Conservation (phyloP, 2,888 invertebrate species). For the Eristalinus aeneus region DNA sequence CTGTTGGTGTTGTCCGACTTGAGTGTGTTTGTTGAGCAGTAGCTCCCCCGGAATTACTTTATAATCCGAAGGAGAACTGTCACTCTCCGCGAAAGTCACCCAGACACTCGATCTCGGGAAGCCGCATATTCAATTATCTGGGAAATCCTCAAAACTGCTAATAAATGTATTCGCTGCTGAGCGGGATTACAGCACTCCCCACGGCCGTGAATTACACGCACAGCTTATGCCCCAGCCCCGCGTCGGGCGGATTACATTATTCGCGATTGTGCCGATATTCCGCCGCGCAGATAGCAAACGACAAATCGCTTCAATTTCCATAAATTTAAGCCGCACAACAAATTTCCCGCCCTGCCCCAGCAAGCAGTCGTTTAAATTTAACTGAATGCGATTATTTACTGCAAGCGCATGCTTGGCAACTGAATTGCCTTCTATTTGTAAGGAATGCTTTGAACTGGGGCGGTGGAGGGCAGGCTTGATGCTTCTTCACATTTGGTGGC, state of each 20-base stretch:
- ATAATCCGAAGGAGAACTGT: too few species aligned
- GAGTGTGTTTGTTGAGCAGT: background rate
- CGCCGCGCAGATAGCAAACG: slow-evolving; percentile 9
- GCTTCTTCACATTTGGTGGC: background rate
- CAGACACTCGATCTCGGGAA: background rate
- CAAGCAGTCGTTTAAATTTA: slow-evolving; percentile 30
- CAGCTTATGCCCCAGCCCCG: background rate
- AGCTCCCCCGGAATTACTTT: background rate
- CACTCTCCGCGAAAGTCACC: background rate
- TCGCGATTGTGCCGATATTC: slow-evolving; percentile 36
- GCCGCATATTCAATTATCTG: slow-evolving; percentile 13
- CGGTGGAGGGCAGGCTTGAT: background rate
- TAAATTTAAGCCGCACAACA: slow-evolving; percentile 35
- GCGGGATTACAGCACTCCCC: background rate
- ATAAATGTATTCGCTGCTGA: slow-evolving; percentile 3
- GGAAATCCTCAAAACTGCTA: slow-evolving; percentile 18
- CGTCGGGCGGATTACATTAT: slow-evolving; percentile 2
- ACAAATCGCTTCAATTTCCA: slow-evolving; percentile 47
- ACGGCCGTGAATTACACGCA: background rate
- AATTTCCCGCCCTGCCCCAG: slow-evolving; percentile 1
- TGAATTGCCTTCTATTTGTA: slow-evolving; percentile 15
- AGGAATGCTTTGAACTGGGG: too few species aligned
- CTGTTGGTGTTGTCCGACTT: slow-evolving; percentile 5
- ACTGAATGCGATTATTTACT: slow-evolving; percentile 24
- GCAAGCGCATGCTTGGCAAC: background rate